Base-by-base conservation (phyloP, 2,113 vertebrate genomes). In the Pterocles burchelli region DNA sequence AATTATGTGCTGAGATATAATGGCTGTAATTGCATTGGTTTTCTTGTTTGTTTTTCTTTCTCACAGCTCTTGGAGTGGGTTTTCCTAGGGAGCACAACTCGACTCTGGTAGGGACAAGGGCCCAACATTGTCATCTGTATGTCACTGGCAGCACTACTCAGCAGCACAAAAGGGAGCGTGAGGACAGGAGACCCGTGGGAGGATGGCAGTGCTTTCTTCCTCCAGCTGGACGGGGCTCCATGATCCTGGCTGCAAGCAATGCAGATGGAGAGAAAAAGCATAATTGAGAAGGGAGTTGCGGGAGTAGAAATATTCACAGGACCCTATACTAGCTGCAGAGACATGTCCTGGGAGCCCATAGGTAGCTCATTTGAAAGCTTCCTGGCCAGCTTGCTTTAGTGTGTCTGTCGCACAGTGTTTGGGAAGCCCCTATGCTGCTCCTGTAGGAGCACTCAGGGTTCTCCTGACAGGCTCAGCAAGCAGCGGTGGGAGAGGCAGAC, bases 21-120 rank as follows among this genome's bases (percentile, higher is more conserved):
- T 25, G 80, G 21, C 25, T 70, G 33, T 52, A 63, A 78, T 45
- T 41, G 25, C 14, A 36, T n/a, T 84, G 11, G 3, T 70, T 92
- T 92, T 61, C 73, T 91, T 71, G 29, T 59, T 90, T 70, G 59
- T 63, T 95, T 90, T 88, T 34, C 24, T 84, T 84, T 93, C 88
- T 87, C 5, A 0, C 24, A 55, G 43, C 13, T 92, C 52, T 48
- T 58, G 45, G 19, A 49, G 25, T 28, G 25, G 15, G 7, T 54
- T 90, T 82, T 87, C 19, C 49, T 46, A 13, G 25, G 45, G 46
- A 75, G 25, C 33, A 57, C 0, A 6, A 80, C 31, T 17, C 0
- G 3, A 36, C 76, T 70, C 65, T 74, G 25, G 16, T n/a, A 51
- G 57, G 20, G 55, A 17, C 59, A 80, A 48, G 48, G 36, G 59